phyloP scores from a whole-genome alignment of 2,888 invertebrate genomes.

The Peribatodes rhomboidaria region DNA sequence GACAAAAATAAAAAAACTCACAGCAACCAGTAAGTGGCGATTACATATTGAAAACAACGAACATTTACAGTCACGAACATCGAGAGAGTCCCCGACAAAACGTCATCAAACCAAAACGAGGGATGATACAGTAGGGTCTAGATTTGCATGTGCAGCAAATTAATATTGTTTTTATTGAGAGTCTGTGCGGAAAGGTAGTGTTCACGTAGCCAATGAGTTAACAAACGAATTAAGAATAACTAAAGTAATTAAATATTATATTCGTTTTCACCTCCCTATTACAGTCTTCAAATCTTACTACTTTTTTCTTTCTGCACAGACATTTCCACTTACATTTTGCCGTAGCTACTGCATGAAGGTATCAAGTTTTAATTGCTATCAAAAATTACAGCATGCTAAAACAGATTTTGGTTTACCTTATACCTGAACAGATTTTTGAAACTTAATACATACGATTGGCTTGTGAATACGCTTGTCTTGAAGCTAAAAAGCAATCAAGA shows the following conservation, averaged over 20 bases:
- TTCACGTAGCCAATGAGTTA: too few species aligned
- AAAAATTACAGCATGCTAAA: too few species aligned
- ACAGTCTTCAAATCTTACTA: too few species aligned
- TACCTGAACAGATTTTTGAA: too few species aligned
- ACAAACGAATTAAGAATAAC: too few species aligned
- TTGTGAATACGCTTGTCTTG: too few species aligned
- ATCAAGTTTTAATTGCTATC: too few species aligned
- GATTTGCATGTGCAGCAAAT: conserved; percentile 34
- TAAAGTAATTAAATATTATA: too few species aligned
- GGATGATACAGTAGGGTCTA: not conserved
- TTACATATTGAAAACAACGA: conserved; percentile 17
- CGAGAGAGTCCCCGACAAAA: not conserved
- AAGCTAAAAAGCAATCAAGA: too few species aligned
- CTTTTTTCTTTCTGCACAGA: too few species aligned
- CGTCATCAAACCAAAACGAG: not conserved
- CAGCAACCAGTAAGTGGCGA: conserved; percentile 77
- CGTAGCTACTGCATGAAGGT: conserved; percentile 9
- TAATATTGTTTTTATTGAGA: conserved; percentile 7
- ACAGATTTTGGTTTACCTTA: not conserved
- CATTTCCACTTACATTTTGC: not conserved
- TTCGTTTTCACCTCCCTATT: too few species aligned
- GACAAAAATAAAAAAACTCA: conserved; percentile 87
- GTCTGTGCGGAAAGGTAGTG: not conserved
- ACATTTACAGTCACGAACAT: conserved; percentile 26
- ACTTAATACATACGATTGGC: too few species aligned